Percentiles rank a stretch among this genome's conserved stretches.
These are phyloP conservation scores for Petrophora chlorosata DNA, from an alignment of 2,888 invertebrate species.

Conservation along the genomic window DNA sequence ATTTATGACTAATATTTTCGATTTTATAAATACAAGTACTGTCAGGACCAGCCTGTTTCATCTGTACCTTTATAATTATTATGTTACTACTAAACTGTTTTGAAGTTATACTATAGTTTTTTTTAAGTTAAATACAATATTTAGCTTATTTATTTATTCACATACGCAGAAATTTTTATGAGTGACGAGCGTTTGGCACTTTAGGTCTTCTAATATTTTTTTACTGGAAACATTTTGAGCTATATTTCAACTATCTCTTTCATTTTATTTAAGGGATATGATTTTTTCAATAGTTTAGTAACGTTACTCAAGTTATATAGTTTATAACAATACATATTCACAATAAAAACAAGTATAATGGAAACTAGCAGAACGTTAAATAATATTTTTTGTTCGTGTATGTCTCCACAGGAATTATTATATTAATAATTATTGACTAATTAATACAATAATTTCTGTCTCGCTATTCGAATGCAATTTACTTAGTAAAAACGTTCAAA, in stretches of 20 bases:
- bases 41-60: not conserved
- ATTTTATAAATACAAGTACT: not conserved
- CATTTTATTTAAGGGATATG: not conserved
- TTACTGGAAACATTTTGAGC: constrained; percentile 11
- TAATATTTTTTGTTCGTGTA: too few species aligned
- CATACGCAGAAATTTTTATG: constrained; percentile 6
- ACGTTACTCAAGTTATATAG: too few species aligned
- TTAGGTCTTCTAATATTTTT: constrained; percentile 52
- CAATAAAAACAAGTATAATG: too few species aligned
- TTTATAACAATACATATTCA: too few species aligned
- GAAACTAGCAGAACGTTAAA: too few species aligned
- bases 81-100: not conserved
- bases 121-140: not conserved
- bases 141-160: not conserved
- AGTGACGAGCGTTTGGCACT: constrained; percentile 70
- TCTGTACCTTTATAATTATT: not conserved
- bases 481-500: constrained; percentile 8
- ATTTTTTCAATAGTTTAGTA: too few species aligned
- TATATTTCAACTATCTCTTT: not conserved
- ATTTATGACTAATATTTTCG: not conserved
- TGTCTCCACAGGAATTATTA: too few species aligned
- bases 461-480: constrained; percentile 4
- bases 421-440: too few species aligned
- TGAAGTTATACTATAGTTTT: too few species aligned
- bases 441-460: not conserved